A percentile compares a stretch with the other conserved stretches of the same genome.
These are phyloP conservation scores for Ophion slaviceki DNA, from an alignment of 2,888 invertebrate genomes.

Conservation along the genomic window DNA sequence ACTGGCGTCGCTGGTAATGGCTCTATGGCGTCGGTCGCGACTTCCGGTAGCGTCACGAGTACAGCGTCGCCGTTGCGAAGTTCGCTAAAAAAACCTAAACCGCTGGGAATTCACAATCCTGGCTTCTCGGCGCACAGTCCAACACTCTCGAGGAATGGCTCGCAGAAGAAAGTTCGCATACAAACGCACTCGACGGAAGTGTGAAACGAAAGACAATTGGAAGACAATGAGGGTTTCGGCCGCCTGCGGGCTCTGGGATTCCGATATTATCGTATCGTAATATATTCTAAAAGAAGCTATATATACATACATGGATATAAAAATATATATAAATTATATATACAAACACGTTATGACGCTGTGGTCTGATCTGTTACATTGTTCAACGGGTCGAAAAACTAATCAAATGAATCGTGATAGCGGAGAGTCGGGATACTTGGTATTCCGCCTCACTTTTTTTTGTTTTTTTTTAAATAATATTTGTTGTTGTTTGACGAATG, in stretches of 20 bases:
- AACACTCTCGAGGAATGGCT: constrained; percentile 92
- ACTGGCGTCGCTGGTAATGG: constrained; percentile 85
- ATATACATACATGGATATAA: constrained; percentile 24
- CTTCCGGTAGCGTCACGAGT: constrained; percentile 82
- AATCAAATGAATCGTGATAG: constrained; percentile 66
- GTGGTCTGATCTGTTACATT: constrained; percentile 57
- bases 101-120: constrained; percentile 94
- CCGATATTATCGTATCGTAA: constrained; percentile 41
- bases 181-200: constrained; percentile 97
- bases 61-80: constrained; percentile 90
- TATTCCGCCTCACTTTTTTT: constrained; percentile 52
- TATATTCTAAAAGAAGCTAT: constrained; percentile 20
- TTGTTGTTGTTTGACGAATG: constrained; percentile 56
- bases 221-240: not conserved
- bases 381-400: constrained; percentile 50
- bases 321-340: constrained; percentile 36
- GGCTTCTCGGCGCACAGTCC: constrained; percentile 94
- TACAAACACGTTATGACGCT: constrained; percentile 48
- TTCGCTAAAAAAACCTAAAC: constrained; percentile 92
- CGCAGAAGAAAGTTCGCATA: constrained; percentile 95
- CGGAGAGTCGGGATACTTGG: constrained; percentile 57
- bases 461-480: constrained; percentile 34
- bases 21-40: constrained; percentile 84
- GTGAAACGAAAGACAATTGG: constrained; percentile 79
- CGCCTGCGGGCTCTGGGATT: not conserved